Evolutionary conservation across 2,797 vertebrate genomes (phyloP).

Genomic region (Muraenolepis orangiensis): DNA sequence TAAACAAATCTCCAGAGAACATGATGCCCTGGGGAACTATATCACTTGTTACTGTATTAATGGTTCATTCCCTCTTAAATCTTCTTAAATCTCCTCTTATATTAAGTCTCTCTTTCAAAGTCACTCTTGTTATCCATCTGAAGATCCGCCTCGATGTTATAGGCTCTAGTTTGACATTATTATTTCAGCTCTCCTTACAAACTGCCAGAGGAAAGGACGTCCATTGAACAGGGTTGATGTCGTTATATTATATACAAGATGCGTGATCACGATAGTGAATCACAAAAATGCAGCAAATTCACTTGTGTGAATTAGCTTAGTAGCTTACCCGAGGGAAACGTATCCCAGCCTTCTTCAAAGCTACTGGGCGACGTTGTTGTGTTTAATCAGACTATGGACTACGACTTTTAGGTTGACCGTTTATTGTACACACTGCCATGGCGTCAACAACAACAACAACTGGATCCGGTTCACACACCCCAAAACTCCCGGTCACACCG

Average conservation of each 20-base stretch:
- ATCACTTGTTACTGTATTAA: no score
- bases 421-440: no score
- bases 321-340: no score
- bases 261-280: background rate
- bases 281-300: background rate
- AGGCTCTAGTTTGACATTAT: background rate
- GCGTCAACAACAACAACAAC: no score
- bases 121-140: background rate
- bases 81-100: no score
- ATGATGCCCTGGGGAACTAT: background rate
- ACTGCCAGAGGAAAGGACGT: background rate
- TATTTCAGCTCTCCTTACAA: background rate
- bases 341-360: background rate
- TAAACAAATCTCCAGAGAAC: background rate
- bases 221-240: background rate
- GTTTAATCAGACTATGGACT: no score
- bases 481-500: no score
- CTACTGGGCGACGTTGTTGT: background rate
- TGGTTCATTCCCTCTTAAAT: background rate
- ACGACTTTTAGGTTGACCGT: no score
- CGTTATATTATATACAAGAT: background rate
- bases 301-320: background rate
- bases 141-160: background rate
- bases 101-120: background rate
- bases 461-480: no score